These are phyloP conservation scores for Rattus rattus DNA, from an alignment of 2,113 vertebrate genomes.

Conservation along the genomic window DNA sequence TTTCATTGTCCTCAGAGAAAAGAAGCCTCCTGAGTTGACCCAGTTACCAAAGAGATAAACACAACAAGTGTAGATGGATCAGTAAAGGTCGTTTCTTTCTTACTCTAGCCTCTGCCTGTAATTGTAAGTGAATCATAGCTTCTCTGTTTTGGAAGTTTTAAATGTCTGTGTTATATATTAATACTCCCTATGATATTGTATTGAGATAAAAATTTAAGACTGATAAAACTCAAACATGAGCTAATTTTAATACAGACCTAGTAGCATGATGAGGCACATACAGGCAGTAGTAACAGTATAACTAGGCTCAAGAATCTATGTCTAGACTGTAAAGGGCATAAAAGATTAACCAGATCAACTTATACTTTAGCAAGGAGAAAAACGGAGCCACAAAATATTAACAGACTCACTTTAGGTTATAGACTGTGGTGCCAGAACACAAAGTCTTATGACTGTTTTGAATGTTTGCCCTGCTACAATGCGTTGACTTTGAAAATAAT, in stretches of 20 bases:
- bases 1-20: not conserved
- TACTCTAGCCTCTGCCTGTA: not conserved
- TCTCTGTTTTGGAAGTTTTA: not conserved
- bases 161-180: not conserved
- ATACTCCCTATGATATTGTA: not conserved
- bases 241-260: not conserved
- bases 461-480: not conserved
- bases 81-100: not conserved
- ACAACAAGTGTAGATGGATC: not conserved
- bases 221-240: not conserved
- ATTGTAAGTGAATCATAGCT: not conserved
- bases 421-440: not conserved
- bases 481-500: not conserved
- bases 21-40: not conserved
- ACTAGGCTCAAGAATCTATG: not conserved
- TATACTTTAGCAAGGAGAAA: not conserved
- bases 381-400: not conserved
- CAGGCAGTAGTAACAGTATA: not conserved
- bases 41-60: constrained; percentile 24
- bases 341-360: not conserved
- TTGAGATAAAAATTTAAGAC: not conserved
- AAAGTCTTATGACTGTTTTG: not conserved
- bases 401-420: constrained; percentile 30
- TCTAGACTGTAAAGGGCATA: not conserved
- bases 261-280: not conserved